These are phyloP conservation scores for Argyresthia albistria DNA, from an alignment of 2,888 invertebrate species.

Conservation along the genomic window DNA sequence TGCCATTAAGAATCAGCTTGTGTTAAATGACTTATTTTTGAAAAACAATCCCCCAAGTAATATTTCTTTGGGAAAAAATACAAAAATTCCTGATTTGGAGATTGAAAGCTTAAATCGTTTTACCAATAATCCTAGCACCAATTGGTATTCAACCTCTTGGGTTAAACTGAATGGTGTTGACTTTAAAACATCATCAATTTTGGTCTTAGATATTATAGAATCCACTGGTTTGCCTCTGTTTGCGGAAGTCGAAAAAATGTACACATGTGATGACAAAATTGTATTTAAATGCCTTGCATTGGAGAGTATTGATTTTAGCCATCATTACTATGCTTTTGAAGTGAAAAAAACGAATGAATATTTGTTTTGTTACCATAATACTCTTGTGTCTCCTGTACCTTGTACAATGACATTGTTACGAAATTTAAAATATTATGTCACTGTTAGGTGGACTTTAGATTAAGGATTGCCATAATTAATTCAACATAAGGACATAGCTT, in stretches of 20 bases:
- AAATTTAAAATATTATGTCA: not conserved
- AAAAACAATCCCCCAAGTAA: not conserved
- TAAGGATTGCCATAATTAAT: not conserved
- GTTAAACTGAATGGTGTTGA: not conserved
- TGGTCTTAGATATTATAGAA: not conserved
- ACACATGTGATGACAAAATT: not conserved
- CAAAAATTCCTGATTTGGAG: not conserved
- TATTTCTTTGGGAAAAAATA: not conserved
- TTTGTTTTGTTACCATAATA: not conserved
- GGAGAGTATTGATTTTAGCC: not conserved
- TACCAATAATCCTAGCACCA: not conserved
- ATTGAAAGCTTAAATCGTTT: not conserved
- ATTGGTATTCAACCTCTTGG: not conserved
- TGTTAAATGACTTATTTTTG: slow-evolving; percentile 9
- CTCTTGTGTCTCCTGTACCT: not conserved
- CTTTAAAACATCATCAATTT: not conserved
- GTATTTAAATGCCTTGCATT: not conserved
- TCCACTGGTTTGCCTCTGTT: not conserved
- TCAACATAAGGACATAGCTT: not conserved
- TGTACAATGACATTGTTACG: not conserved
- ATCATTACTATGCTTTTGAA: not conserved
- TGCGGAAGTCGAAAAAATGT: not conserved
- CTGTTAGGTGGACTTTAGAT: not conserved
- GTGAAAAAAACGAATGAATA: not conserved
- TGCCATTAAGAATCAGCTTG: slow-evolving; percentile 11